These are phyloP conservation scores for Pediacus dermestoides DNA, from an alignment of 2,888 invertebrate species.

Conservation along the genomic window DNA sequence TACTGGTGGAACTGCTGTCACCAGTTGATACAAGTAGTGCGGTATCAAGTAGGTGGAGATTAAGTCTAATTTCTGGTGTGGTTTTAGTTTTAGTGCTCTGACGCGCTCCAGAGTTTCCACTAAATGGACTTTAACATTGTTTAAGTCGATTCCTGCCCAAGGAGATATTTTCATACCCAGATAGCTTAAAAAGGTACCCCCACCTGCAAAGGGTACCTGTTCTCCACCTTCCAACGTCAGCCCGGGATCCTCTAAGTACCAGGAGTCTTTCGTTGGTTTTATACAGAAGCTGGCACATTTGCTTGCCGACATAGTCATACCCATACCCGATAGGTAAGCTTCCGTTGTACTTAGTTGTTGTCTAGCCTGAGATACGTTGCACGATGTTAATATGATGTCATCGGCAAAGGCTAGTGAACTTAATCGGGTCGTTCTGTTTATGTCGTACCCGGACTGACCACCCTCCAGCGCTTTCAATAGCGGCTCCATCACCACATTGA, in stretches of 20 bases:
- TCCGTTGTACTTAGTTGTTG: constrained; percentile 30
- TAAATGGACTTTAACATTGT: constrained; percentile 15
- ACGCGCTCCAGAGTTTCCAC: constrained; percentile 30
- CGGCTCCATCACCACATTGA: constrained; percentile 40
- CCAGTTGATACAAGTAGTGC: constrained; percentile 40
- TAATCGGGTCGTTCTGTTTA: constrained; percentile 19
- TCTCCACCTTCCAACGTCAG: constrained; percentile 25
- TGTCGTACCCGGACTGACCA: constrained; percentile 24
- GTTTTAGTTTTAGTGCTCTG: constrained; percentile 38
- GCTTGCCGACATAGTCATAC: constrained; percentile 20
- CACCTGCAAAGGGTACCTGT: constrained; percentile 17
- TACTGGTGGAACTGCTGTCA: constrained; percentile 31
- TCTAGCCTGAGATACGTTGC: constrained; percentile 34
- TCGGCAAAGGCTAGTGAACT: constrained; percentile 45
- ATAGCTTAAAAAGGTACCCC: constrained; percentile 28
- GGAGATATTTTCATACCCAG: constrained; percentile 36
- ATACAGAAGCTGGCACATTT: constrained; percentile 27
- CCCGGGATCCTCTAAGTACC: constrained; percentile 33
- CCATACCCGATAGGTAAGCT: constrained; percentile 31
- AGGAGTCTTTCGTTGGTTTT: constrained; percentile 29
- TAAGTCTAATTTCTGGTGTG: constrained; percentile 42
- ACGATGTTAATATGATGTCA: constrained; percentile 40
- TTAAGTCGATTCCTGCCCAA: constrained; percentile 25
- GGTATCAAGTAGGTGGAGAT: constrained; percentile 43
- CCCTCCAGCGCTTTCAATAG: constrained; percentile 30